Evolutionary conservation across 2,888 invertebrate genomes (phyloP).

Genomic region (Phengaris alcon): DNA sequence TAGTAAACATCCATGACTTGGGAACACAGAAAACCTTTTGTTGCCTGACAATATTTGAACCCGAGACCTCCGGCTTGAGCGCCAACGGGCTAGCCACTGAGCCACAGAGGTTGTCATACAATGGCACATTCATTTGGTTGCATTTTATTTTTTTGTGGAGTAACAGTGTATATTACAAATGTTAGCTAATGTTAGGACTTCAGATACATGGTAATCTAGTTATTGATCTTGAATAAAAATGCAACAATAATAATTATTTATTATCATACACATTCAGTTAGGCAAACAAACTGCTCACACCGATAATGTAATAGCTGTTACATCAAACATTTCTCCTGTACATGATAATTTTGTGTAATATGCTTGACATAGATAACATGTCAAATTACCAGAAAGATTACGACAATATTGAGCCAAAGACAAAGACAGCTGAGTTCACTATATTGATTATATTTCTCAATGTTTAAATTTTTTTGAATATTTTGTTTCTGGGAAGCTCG

Average conservation of each 20-base stretch:
- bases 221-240: not conserved
- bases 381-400: constrained; percentile 20
- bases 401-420: constrained; percentile 1
- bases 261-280: not conserved
- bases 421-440: not conserved
- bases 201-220: not conserved
- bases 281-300: constrained; percentile 13
- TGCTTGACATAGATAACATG: constrained; percentile 10
- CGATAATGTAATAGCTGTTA: constrained; percentile 18
- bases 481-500: too few species aligned
- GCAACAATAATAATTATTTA: not conserved
- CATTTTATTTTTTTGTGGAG: too few species aligned
- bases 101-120: too few species aligned
- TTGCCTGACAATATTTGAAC: too few species aligned
- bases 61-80: too few species aligned
- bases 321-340: constrained; percentile 18
- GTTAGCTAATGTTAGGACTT: too few species aligned
- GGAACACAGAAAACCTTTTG: too few species aligned
- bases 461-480: too few species aligned
- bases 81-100: too few species aligned
- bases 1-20: too few species aligned
- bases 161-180: too few species aligned
- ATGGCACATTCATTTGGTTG: too few species aligned
- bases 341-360: constrained; percentile 23
- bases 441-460: not conserved